phyloP scores from a whole-genome alignment of 2,888 invertebrate genomes.

The Bugulina stolonifera region DNA sequence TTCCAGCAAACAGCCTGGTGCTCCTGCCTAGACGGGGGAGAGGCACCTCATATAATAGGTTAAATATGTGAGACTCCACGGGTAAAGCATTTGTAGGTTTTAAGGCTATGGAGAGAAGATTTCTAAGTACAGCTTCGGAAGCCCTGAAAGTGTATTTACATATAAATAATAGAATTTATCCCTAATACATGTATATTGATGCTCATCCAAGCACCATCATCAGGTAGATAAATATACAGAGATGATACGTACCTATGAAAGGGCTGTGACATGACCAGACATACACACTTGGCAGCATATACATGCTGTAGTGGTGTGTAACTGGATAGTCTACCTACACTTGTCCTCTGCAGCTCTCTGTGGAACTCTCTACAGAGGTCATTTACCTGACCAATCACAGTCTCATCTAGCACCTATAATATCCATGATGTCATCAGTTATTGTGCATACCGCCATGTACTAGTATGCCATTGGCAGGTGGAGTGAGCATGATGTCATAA shows the following conservation, averaged over 20 bases:
- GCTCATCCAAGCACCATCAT: no score
- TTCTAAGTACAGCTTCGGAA: constrained; percentile 39
- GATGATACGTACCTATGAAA: constrained; percentile 55
- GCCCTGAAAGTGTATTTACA: no score
- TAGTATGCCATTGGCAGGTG: no score
- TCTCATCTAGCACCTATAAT: not conserved
- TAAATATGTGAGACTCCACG: constrained; percentile 89
- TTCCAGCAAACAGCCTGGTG: constrained; percentile 61
- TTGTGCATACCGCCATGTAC: no score
- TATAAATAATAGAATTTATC: no score
- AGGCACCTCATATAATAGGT: constrained; percentile 86
- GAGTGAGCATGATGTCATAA: no score
- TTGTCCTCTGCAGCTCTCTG: constrained; percentile 22
- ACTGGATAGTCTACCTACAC: constrained; percentile 3
- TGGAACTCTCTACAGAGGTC: constrained; percentile 13
- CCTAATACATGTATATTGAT: no score
- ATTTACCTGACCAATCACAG: constrained; percentile 2
- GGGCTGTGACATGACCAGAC: constrained; percentile 82
- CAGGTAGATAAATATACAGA: no score
- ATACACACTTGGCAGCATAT: constrained; percentile 90
- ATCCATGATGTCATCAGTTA: not conserved
- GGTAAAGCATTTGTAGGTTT: constrained; percentile 52
- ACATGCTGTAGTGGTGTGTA: constrained; percentile 53
- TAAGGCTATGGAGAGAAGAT: constrained; percentile 39
- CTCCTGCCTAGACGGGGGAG: constrained; percentile 84